Percentiles rank a stretch among this genome's conserved stretches.
Conservation (phyloP, 2,888 invertebrate genomes). For the Erebia epiphron region DNA sequence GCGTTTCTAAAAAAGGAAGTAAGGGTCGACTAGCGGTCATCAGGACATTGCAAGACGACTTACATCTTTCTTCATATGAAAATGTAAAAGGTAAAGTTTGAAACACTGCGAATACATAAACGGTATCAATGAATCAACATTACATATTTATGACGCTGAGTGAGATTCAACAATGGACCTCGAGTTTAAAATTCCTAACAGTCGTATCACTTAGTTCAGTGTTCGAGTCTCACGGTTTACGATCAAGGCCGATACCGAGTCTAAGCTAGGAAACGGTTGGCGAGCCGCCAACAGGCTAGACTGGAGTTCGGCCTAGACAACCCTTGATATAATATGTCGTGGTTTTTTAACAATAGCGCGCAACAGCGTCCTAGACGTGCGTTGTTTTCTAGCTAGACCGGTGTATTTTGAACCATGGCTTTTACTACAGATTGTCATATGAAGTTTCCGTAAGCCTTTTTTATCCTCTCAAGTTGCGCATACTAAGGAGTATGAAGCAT, state of each 20-base stretch:
- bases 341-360: slow-evolving; percentile 33
- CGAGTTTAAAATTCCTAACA: slow-evolving; percentile 15
- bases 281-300: slow-evolving; percentile 36
- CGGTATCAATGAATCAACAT: slow-evolving; percentile 15
- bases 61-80: neutral
- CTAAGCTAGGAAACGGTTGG: slow-evolving; percentile 35
- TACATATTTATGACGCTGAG: slow-evolving; percentile 18
- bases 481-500: no score
- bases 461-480: neutral
- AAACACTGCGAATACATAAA: slow-evolving; percentile 8
- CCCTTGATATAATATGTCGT: slow-evolving; percentile 30
- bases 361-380: slow-evolving; percentile 31
- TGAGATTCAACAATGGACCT: slow-evolving; percentile 12
- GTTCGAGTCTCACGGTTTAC: slow-evolving; percentile 28
- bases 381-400: neutral
- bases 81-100: neutral
- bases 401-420: neutral
- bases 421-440: neutral
- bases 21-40: neutral
- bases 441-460: neutral
- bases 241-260: slow-evolving; percentile 39
- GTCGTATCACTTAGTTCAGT: slow-evolving; percentile 24
- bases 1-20: no score
- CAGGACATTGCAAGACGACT: slow-evolving; percentile 1
- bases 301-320: slow-evolving; percentile 25